Conservation (phyloP, 2,797 vertebrate genomes). For the Rhynchonycteris naso region DNA sequence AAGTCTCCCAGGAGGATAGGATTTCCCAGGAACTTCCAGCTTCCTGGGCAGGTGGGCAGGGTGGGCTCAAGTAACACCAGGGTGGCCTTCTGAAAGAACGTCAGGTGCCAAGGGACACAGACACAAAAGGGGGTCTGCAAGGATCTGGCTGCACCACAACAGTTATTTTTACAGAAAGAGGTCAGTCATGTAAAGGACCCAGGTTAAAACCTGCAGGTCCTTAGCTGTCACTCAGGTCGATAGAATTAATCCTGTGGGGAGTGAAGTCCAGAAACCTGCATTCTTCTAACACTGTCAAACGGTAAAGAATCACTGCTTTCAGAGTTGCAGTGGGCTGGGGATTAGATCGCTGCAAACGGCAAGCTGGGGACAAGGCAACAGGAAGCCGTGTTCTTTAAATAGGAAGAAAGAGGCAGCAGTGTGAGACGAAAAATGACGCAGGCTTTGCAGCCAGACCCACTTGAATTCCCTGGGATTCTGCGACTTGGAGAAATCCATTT, state of each 20-base stretch:
- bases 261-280: neutral
- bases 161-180: neutral
- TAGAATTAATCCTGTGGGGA: neutral
- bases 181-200: neutral
- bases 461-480: neutral
- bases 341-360: neutral
- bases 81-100: neutral
- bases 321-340: neutral
- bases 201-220: neutral
- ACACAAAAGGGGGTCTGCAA: neutral
- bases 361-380: neutral
- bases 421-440: neutral
- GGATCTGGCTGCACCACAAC: neutral
- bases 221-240: neutral
- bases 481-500: constrained; percentile 15
- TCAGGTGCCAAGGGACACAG: neutral
- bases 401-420: constrained; percentile 19
- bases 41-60: neutral
- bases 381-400: constrained; percentile 1
- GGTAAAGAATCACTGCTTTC: neutral
- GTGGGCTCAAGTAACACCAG: neutral
- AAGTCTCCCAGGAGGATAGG: neutral
- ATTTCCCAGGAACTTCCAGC: neutral
- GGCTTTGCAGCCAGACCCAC: neutral
- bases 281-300: neutral